Conservation (phyloP, 2,797 vertebrate genomes). For the Propithecus perrieri region DNA sequence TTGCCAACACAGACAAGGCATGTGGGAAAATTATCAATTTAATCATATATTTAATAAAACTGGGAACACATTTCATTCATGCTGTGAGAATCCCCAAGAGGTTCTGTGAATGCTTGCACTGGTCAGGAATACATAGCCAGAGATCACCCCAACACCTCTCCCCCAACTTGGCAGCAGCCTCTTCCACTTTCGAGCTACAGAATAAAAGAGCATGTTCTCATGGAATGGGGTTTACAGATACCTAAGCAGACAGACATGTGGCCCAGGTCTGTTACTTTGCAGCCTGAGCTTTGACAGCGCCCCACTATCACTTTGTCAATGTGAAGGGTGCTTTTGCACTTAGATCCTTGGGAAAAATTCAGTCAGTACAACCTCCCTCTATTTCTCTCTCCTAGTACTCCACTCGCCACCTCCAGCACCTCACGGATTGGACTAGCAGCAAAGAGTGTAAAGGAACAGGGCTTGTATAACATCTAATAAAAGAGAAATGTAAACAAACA, state of each 20-base stretch:
- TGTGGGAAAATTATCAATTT: neutral
- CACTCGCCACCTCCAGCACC: slow-evolving; percentile 22
- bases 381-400: neutral
- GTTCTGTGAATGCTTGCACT: neutral
- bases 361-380: neutral
- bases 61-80: neutral
- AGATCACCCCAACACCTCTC: neutral
- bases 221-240: neutral
- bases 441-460: slow-evolving; percentile 59
- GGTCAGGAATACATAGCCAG: neutral
- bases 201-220: neutral
- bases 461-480: slow-evolving; percentile 66
- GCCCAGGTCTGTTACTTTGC: neutral
- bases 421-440: slow-evolving; percentile 49
- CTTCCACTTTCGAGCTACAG: neutral
- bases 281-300: neutral
- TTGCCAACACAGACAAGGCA: neutral
- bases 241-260: neutral
- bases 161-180: neutral
- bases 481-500: slow-evolving; percentile 41
- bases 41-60: neutral
- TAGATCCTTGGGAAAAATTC: slow-evolving; percentile 41
- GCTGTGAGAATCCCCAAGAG: neutral
- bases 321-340: slow-evolving; percentile 21
- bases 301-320: neutral